Conservation (phyloP, 2,113 vertebrate species). For the Rhineura floridana region DNA sequence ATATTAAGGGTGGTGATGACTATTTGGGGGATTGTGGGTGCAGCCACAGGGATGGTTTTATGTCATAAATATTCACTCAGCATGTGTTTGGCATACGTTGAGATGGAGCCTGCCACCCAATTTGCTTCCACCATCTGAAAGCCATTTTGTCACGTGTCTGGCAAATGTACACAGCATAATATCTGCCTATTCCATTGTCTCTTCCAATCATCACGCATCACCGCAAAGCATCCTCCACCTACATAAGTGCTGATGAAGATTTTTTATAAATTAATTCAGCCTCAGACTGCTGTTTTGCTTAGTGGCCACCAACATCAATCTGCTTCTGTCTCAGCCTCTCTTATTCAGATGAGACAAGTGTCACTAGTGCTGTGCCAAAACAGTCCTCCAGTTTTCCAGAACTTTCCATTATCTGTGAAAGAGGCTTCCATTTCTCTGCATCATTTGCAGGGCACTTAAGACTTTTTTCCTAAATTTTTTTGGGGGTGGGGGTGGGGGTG, state of each 20-base stretch:
- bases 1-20: neutral
- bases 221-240: neutral
- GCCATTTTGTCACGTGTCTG: neutral
- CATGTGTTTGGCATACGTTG: neutral
- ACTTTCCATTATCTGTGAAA: too few relatives aligned
- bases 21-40: neutral
- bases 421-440: too few relatives aligned
- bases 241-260: neutral
- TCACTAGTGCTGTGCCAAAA: too few relatives aligned
- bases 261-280: neutral
- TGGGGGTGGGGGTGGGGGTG: too few relatives aligned
- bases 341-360: neutral
- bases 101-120: neutral
- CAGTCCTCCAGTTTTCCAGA: too few relatives aligned
- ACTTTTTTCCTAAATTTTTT: too few relatives aligned
- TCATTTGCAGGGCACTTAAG: too few relatives aligned
- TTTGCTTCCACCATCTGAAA: slow-evolving; percentile 3
- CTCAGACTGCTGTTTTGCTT: neutral
- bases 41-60: neutral
- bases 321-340: neutral
- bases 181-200: neutral
- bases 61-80: neutral
- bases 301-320: neutral
- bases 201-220: neutral
- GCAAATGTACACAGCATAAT: neutral